Conservation (phyloP, 1,140 invertebrate species). For the Leguminivora glycinivorella region DNA sequence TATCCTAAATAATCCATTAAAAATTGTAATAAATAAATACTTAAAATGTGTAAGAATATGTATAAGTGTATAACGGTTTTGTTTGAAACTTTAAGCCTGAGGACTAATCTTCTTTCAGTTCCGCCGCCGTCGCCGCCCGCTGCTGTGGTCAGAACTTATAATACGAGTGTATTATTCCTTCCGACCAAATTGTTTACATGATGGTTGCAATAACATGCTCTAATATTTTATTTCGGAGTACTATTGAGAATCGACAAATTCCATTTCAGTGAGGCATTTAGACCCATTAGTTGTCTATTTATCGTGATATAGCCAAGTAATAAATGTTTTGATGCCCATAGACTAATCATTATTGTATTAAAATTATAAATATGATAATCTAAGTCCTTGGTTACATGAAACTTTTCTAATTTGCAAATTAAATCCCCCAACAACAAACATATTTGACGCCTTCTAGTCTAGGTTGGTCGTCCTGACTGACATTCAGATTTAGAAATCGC, state of each 20-base stretch:
- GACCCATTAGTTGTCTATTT: no score
- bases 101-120: slow-evolving; percentile 71
- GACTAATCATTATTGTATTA: no score
- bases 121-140: slow-evolving; percentile 44
- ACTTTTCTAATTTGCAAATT: no score
- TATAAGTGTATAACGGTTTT: slow-evolving; percentile 44
- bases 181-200: slow-evolving; percentile 53
- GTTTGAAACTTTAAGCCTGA: slow-evolving; percentile 59
- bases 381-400: no score
- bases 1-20: background rate
- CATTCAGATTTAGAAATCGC: no score
- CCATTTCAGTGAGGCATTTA: background rate
- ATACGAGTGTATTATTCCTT: slow-evolving; percentile 73
- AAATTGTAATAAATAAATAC: background rate
- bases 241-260: background rate
- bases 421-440: no score
- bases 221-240: background rate
- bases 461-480: no score
- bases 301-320: no score
- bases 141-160: slow-evolving; percentile 67
- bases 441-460: no score
- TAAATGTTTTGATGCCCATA: no score
- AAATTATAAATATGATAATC: no score
- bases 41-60: background rate
- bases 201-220: slow-evolving; percentile 61